Percentiles rank a stretch among this genome's conserved stretches.
Conservation (phyloP, 2,888 invertebrate genomes). For the Meghimatium bilineatum region DNA sequence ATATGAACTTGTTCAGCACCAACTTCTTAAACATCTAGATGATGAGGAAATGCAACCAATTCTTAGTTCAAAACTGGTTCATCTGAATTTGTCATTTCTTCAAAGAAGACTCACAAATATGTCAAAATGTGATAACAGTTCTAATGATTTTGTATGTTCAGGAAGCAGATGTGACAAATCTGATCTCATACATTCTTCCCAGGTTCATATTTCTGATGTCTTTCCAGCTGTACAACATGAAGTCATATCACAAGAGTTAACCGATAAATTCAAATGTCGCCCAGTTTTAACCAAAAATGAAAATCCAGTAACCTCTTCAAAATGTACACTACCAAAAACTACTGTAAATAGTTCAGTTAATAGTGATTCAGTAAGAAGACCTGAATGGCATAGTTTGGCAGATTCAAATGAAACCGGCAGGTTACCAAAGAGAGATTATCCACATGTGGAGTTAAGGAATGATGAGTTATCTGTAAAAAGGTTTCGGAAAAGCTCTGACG, state of each 20-base stretch:
- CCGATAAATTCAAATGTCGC: not conserved
- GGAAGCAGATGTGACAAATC: not conserved
- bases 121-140: not conserved
- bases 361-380: not conserved
- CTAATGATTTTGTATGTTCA: not conserved
- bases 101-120: slow-evolving; percentile 11
- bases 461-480: not conserved
- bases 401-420: not conserved
- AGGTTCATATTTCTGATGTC: not conserved
- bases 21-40: slow-evolving; percentile 32
- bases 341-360: too few species aligned
- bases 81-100: slow-evolving; percentile 18
- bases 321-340: not conserved
- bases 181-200: not conserved
- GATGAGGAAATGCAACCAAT: slow-evolving; percentile 33
- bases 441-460: not conserved
- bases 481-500: not conserved
- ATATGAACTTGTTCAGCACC: slow-evolving; percentile 35
- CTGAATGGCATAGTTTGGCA: not conserved
- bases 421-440: not conserved
- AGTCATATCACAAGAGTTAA: not conserved
- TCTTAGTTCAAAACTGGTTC: slow-evolving; percentile 17
- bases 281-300: not conserved
- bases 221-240: not conserved
- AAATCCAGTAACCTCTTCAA: not conserved